phyloP scores from a whole-genome alignment of 2,113 vertebrate species.

The Pheucticus melanocephalus region DNA sequence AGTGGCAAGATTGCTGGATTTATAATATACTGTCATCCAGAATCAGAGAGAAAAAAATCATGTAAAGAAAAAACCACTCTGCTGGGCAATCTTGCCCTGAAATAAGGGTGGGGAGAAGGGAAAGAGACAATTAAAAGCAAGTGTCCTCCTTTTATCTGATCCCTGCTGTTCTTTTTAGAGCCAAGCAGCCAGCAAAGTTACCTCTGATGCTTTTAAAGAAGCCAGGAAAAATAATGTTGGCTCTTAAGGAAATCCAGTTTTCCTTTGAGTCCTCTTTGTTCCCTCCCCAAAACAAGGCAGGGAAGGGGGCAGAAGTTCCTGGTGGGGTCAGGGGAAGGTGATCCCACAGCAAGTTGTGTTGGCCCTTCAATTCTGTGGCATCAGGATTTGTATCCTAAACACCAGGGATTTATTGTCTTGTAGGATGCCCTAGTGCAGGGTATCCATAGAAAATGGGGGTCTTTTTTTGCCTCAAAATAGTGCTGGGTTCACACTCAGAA shows the following conservation, averaged over 20 bases:
- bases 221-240: not conserved
- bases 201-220: not conserved
- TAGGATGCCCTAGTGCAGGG: not conserved
- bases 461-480: not conserved
- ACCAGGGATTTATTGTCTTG: not conserved
- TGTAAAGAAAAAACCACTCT: not conserved
- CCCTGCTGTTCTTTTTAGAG: not conserved
- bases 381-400: not conserved
- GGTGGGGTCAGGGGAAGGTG: not conserved
- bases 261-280: not conserved
- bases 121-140: conserved; percentile 17
- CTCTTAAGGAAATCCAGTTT: conserved; percentile 3
- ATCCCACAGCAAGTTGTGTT: not conserved
- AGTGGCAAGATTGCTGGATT: not conserved
- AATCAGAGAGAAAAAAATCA: not conserved
- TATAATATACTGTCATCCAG: not conserved
- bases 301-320: not conserved
- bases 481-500: not conserved
- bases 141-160: conserved; percentile 6
- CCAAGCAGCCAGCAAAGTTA: not conserved
- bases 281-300: not conserved
- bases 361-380: not conserved
- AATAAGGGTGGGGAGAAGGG: not conserved
- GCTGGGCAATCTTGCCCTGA: not conserved
- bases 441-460: not conserved